These are phyloP conservation scores for Cyprinodon tularosa DNA, from an alignment of 2,113 vertebrate species.

Conservation along the genomic window DNA sequence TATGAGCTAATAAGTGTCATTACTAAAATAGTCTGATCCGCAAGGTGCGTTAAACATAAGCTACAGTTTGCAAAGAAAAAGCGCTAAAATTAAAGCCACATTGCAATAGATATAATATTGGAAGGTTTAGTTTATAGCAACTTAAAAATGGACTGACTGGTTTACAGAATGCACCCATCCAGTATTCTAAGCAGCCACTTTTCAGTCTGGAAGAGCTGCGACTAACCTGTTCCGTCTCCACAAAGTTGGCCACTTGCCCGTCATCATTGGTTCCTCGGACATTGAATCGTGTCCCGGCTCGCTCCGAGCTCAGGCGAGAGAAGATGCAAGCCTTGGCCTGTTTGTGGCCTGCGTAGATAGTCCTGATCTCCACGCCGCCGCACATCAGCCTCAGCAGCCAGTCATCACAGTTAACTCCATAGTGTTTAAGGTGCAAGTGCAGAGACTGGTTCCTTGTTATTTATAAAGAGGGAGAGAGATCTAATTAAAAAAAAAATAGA, in stretches of 20 bases:
- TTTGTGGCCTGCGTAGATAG: slow-evolving; percentile 97
- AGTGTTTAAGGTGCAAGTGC: slow-evolving; percentile 96
- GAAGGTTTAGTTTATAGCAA: neutral
- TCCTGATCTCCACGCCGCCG: slow-evolving; percentile 95
- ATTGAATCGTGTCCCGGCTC: slow-evolving; percentile 95
- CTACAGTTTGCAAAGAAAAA: neutral
- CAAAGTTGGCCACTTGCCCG: slow-evolving; percentile 97
- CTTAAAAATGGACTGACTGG: neutral
- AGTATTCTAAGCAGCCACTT: too few relatives aligned
- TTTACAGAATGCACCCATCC: neutral
- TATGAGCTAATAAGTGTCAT: too few relatives aligned
- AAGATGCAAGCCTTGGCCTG: slow-evolving; percentile 98
- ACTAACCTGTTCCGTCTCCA: slow-evolving; percentile 96
- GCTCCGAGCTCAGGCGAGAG: slow-evolving; percentile 94
- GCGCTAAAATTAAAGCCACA: neutral
- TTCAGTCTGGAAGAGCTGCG: neutral
- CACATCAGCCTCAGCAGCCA: slow-evolving; percentile 97
- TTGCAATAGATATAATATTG: neutral
- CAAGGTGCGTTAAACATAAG: too few relatives aligned
- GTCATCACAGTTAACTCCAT: slow-evolving; percentile 95
- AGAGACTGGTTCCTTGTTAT: slow-evolving; percentile 92
- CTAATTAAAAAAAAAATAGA: neutral
- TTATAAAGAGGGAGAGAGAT: slow-evolving; percentile 4
- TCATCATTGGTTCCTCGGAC: slow-evolving; percentile 97
- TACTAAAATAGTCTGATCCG: too few relatives aligned